Conservation (phyloP, 92 coral and sea anemone species). For the Scolanthus callimorphus region DNA sequence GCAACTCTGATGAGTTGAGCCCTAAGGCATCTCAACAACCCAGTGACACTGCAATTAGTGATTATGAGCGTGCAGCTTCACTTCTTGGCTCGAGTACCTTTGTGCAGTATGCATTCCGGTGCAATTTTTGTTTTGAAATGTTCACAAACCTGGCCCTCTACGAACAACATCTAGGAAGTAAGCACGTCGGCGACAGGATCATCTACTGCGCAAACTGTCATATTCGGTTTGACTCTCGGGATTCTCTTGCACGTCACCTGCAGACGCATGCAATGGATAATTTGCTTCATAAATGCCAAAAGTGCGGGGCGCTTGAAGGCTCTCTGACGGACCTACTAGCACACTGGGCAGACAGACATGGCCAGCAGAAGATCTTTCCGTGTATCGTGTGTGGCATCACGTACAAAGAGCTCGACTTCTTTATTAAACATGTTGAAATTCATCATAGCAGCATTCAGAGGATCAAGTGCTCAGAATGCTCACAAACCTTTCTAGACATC, state of each 20-base stretch:
- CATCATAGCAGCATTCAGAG: background rate
- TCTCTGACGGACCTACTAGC: background rate
- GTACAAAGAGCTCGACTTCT: background rate
- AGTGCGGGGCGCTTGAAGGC: background rate
- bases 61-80: no score
- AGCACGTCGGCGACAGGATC: background rate
- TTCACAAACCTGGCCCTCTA: no score
- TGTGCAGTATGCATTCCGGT: background rate
- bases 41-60: no score
- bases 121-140: background rate
- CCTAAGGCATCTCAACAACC: no score
- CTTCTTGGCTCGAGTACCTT: no score
- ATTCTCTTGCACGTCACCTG: background rate
- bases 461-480: background rate
- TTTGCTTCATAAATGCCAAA: background rate
- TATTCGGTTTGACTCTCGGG: background rate
- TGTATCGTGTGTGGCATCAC: background rate
- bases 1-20: no score
- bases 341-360: background rate
- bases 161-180: background rate
- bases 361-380: background rate
- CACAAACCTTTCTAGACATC: background rate
- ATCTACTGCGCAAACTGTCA: background rate
- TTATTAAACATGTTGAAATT: background rate
- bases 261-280: background rate